Conservation (phyloP, 2,113 vertebrate species). For the Etheostoma cragini region DNA sequence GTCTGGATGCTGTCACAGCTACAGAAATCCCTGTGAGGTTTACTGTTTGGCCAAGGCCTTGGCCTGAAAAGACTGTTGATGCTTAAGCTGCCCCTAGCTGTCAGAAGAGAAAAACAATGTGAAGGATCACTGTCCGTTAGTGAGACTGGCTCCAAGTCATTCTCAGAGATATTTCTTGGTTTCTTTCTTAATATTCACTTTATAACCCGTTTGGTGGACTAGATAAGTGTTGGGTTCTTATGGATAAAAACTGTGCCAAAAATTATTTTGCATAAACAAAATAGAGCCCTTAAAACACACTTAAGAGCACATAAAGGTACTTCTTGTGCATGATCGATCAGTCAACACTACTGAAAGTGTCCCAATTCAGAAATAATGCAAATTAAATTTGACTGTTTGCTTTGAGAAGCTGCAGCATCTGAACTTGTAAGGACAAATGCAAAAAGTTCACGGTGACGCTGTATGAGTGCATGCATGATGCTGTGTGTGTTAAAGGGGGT, state of each 20-base stretch:
- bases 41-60: constrained; percentile 65
- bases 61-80: constrained; percentile 57
- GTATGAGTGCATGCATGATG: not conserved
- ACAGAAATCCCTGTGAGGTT: constrained; percentile 71
- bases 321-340: constrained; percentile 3
- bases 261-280: constrained; percentile 32
- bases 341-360: not conserved
- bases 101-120: constrained; percentile 67
- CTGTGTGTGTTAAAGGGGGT: constrained; percentile 21
- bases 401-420: constrained; percentile 29
- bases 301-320: constrained; percentile 10
- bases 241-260: not conserved
- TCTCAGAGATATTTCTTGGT: constrained; percentile 26
- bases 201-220: not conserved
- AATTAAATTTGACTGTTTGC: constrained; percentile 48
- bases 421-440: constrained; percentile 12
- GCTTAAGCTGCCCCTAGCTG: constrained; percentile 64
- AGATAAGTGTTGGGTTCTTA: constrained; percentile 11
- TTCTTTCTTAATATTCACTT: constrained; percentile 25
- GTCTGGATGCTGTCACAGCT: constrained; percentile 75
- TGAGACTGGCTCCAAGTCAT: constrained; percentile 53
- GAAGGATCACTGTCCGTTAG: constrained; percentile 74
- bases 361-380: constrained; percentile 46
- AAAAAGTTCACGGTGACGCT: not conserved
- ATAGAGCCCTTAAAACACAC: constrained; percentile 19